phyloP scores from a whole-genome alignment of 2,888 invertebrate species.

The Phengaris arion region DNA sequence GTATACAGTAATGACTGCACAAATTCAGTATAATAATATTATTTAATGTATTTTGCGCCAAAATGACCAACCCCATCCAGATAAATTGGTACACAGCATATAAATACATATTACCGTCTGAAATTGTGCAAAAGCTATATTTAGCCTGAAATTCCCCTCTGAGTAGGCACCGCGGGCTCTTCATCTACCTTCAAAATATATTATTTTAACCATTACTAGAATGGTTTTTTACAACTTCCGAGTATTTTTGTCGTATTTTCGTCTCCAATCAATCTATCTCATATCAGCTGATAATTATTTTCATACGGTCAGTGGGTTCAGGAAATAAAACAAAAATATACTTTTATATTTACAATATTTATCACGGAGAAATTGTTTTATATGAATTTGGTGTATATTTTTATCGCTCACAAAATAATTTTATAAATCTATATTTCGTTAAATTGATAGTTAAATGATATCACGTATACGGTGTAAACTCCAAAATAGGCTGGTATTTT shows the following conservation, averaged over 20 bases:
- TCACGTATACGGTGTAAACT: too few relatives aligned
- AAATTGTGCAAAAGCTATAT: background rate
- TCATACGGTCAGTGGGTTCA: background rate
- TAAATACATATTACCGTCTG: background rate
- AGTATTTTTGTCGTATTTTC: background rate
- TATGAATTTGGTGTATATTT: too few relatives aligned
- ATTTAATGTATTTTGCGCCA: too few relatives aligned
- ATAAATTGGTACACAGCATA: too few relatives aligned
- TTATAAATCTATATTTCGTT: too few relatives aligned
- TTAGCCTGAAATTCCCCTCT: background rate
- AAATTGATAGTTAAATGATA: too few relatives aligned
- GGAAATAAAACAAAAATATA: background rate
- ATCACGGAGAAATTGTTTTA: background rate
- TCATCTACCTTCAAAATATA: background rate
- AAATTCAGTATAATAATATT: too few relatives aligned
- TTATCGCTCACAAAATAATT: too few relatives aligned
- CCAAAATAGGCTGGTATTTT: too few relatives aligned
- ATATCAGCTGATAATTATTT: background rate
- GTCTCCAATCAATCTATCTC: background rate
- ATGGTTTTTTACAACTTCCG: background rate
- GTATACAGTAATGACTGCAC: too few relatives aligned
- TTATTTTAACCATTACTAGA: background rate
- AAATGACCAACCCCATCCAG: too few relatives aligned
- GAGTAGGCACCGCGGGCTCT: background rate
- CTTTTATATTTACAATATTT: conserved; percentile 13